Base-by-base conservation (phyloP, 2,888 invertebrate genomes). In the Acheta domesticus region DNA sequence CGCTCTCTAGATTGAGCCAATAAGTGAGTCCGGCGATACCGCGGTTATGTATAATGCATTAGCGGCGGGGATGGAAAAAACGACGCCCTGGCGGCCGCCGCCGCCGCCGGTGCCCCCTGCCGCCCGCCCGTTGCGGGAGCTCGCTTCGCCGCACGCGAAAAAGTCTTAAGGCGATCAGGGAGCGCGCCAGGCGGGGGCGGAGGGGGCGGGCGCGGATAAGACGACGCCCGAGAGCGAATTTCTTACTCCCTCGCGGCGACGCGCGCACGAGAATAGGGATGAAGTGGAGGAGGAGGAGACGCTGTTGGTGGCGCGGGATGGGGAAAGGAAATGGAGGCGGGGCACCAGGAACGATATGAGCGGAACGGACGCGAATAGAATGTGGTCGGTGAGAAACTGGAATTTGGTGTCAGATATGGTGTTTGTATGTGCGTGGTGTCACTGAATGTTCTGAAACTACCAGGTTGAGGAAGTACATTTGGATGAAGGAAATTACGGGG, bases 141-240 rank as follows among this genome's bases (percentile, higher is more conserved):
- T 62, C 62, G 62, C 62, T 62, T 62, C n/a, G 62, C 62, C n/a
- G 62, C 62, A 62, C 62, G 62, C 62, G 62, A 62, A 62, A 62
- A 62, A 19, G 62, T 62, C 62, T 62, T 62, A n/a, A 62, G 62
- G 62, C 62, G n/a, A 62, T 62, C n/a, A 14, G 62, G 62, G 16
- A 62, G 62, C 62, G 8, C 14, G n/a, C 16, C 4, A 12, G 62
- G 62, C 14, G 62, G 62, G 14, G 16, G 62, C 62, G 16, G 62
- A 14, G 62, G 16, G 16, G 62, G 62, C 62, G 62, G 11, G 62
- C 62, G 14, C n/a, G 62, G 62, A 62, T 62, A 62, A 62, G 62
- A 62, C n/a, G 62, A 4, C n/a, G 14, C 62, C 62, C 16, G 62
- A 62, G n/a, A 62, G n/a, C n/a, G 62, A 62, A 62, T 62, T 62